Percentiles rank a stretch among this genome's conserved stretches.
These are phyloP conservation scores for Chrysomela aeneicollis DNA, from an alignment of 2,888 invertebrate species.

Conservation along the genomic window DNA sequence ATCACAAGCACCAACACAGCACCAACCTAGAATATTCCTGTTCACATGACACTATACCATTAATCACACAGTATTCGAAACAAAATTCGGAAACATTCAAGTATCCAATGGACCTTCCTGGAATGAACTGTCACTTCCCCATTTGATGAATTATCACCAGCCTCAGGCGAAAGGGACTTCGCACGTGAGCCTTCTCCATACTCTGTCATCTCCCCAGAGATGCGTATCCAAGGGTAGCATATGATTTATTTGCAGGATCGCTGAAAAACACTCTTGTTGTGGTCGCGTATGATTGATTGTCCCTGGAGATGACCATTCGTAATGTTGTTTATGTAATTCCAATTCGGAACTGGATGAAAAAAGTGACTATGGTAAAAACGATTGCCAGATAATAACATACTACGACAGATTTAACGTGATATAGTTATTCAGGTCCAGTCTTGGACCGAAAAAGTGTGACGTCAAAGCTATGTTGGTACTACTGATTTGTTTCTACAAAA, in stretches of 20 bases:
- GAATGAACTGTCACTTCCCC: background rate
- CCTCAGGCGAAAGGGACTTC: background rate
- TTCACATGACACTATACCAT: background rate
- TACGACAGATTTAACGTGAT: no score
- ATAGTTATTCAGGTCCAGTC: no score
- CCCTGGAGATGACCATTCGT: background rate
- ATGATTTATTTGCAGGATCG: background rate
- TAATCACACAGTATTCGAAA: background rate
- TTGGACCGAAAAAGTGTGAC: no score
- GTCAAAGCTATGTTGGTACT: no score
- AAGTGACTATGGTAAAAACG: no score
- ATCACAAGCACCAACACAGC: no score
- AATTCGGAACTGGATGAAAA: background rate
- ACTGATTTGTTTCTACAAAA: no score
- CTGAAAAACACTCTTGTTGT: slow-evolving; percentile 1
- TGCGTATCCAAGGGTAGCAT: background rate
- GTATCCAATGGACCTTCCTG: background rate
- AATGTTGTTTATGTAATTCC: background rate
- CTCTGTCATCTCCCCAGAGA: background rate
- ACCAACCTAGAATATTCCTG: no score
- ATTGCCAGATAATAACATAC: no score
- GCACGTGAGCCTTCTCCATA: background rate
- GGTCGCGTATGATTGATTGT: background rate
- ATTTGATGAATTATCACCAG: slow-evolving; percentile 1
- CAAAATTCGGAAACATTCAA: background rate